Conservation (phyloP, 2,888 invertebrate species). For the Mesorhabditis belari region DNA sequence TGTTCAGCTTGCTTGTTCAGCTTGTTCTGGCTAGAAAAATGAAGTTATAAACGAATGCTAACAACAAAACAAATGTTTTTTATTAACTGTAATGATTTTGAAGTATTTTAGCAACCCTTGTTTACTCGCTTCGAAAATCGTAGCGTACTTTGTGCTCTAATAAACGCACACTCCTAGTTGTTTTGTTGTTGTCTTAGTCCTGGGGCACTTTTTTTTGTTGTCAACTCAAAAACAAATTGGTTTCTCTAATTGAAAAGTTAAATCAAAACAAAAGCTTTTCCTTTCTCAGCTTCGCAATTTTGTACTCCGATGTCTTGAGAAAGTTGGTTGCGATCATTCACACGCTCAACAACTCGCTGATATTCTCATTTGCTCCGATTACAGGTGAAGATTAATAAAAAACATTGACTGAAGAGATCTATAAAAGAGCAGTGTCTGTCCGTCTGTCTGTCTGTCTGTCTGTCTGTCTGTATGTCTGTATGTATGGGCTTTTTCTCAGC, state of each 20-base stretch:
- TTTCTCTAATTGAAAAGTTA: too few relatives aligned
- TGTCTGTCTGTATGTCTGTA: too few relatives aligned
- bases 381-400: constrained; percentile 43
- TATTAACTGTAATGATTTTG: not conserved
- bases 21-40: not conserved
- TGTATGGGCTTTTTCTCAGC: too few relatives aligned
- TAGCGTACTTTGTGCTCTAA: too few relatives aligned
- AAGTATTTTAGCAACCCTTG: not conserved
- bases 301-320: constrained; percentile 62
- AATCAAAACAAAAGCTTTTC: not conserved
- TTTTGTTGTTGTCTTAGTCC: too few relatives aligned
- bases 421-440: too few relatives aligned
- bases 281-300: constrained; percentile 41
- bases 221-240: too few relatives aligned
- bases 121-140: too few relatives aligned
- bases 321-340: constrained; percentile 62
- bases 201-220: too few relatives aligned
- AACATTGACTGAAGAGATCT: not conserved
- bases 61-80: not conserved
- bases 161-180: too few relatives aligned
- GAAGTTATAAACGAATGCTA: not conserved
- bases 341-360: constrained; percentile 67
- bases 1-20: not conserved
- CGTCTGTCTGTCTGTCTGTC: too few relatives aligned
- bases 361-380: constrained; percentile 70